A percentile compares a stretch with the other conserved stretches of the same genome.
Evolutionary conservation across 2,888 invertebrate species (phyloP).

Genomic region (Copidosoma aretas): DNA sequence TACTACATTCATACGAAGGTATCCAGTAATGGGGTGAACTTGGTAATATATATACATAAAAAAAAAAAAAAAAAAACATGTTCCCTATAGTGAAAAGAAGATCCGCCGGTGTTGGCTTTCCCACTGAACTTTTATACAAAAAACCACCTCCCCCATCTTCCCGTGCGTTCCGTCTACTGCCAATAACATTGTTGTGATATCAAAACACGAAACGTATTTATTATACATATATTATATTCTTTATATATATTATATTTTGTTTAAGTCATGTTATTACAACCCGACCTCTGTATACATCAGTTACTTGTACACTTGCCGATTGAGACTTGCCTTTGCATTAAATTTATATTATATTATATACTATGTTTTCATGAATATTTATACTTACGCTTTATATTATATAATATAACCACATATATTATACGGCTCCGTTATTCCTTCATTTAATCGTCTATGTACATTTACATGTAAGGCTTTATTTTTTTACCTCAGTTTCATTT

Average conservation of each 20-base stretch:
- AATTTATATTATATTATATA: slow-evolving; percentile 12
- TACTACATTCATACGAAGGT: too few species aligned
- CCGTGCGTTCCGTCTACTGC: slow-evolving; percentile 67
- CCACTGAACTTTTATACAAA: slow-evolving; percentile 71
- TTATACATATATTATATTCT: too few species aligned
- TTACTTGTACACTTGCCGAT: slow-evolving; percentile 54
- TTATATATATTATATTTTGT: too few species aligned
- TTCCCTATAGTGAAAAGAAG: too few species aligned
- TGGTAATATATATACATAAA: too few species aligned
- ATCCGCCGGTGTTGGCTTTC: slow-evolving; percentile 60
- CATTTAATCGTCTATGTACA: slow-evolving; percentile 29
- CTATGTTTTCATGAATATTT: slow-evolving; percentile 5
- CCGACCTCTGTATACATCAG: slow-evolving; percentile 48
- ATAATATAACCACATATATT: slow-evolving; percentile 12
- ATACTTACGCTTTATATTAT: slow-evolving; percentile 8
- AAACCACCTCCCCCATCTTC: slow-evolving; percentile 72
- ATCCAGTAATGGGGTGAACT: too few species aligned
- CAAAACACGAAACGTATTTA: slow-evolving; percentile 51
- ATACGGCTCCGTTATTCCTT: slow-evolving; percentile 34
- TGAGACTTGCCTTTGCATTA: slow-evolving; percentile 50
- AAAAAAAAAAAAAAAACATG: too few species aligned
- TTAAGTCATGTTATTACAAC: slow-evolving; percentile 47
- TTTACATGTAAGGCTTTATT: slow-evolving; percentile 16
- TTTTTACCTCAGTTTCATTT: background rate
- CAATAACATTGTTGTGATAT: slow-evolving; percentile 50